Evolutionary conservation across 2,888 invertebrate genomes (phyloP), one percentile per base, ranked within the genome.

Genomic region (Trissolcus brochymenae): DNA sequence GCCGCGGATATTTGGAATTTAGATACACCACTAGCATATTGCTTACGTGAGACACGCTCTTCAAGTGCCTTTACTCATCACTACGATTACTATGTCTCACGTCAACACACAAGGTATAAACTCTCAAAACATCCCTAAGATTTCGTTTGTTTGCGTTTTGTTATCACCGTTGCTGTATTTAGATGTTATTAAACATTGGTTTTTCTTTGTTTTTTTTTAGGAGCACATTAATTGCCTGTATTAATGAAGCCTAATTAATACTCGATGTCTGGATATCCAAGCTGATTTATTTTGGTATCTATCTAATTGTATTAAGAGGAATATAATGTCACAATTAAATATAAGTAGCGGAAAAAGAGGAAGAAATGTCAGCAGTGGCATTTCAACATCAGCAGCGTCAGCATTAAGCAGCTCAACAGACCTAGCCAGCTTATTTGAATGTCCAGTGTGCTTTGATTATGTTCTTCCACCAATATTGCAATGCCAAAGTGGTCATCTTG

Each of bases 361-460:
- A 68, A 84, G 88, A 79, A 87, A 87, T 57, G 74, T 67, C 66
- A 85, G 87, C 29, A 87, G 87, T 51, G 87, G 87, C 72, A 86
- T 87, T 41, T 88, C 92, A 77, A 89, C 91, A 76, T 90, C 92
- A 81, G 90, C 91, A 59, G 91, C 91, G 86, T 91, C 92, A 68
- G 91, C 93, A 29, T 91, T 92, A 81, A 92, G 92, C 86, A 93
- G 95, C 90, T 94, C 95, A 61, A 94, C 96, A 84, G 97, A 97
- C 90, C 91, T 97, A 86, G 96, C 97, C 80, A 96, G 96, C 79
- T 91, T 97, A 61, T 97, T 97, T 89, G 97, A 97, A 90, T 97
- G 97, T 90, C 97, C 97, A 43, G 99, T 99, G 81, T 99, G 99
- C 90, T 98, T 99, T 90, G 99, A 99, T 91, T 99, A 98, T 92